Percentiles rank a stretch among this genome's conserved stretches.
phyloP scores from a whole-genome alignment of 1,140 invertebrate species.

The Polyergus mexicanus region DNA sequence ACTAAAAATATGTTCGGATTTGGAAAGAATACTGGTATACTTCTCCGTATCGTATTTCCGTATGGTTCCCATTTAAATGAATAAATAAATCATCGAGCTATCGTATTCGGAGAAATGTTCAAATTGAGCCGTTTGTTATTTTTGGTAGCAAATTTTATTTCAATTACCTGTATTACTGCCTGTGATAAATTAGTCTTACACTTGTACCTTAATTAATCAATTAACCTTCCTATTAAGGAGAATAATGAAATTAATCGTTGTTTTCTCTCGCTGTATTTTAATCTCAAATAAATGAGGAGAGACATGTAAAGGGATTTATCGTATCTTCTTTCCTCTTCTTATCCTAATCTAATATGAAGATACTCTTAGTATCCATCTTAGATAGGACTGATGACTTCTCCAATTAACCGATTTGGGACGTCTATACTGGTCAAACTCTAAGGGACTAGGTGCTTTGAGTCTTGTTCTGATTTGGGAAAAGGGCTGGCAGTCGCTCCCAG shows the following conservation, averaged over 20 bases:
- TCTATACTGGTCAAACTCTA: slow-evolving; percentile 41
- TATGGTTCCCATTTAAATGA: slow-evolving; percentile 23
- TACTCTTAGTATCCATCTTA: slow-evolving; percentile 28
- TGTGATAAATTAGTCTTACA: neutral
- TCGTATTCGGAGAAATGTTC: neutral
- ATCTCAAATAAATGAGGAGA: neutral
- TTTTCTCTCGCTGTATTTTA: neutral
- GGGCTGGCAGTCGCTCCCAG: slow-evolving; percentile 30
- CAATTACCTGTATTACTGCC: neutral
- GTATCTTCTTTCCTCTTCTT: neutral
- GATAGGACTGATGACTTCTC: slow-evolving; percentile 42
- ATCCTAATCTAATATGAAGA: neutral
- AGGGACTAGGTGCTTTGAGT: slow-evolving; percentile 65
- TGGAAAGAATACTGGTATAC: slow-evolving; percentile 11
- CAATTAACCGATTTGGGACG: slow-evolving; percentile 69
- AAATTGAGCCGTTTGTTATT: neutral
- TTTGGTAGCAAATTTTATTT: slow-evolving; percentile 1
- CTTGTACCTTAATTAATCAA: neutral
- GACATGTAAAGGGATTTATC: neutral
- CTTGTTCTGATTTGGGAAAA: slow-evolving; percentile 13
- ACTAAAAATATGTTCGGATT: slow-evolving; percentile 68
- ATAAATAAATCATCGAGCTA: slow-evolving; percentile 32
- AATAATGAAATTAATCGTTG: neutral
- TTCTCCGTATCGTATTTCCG: slow-evolving; percentile 33
- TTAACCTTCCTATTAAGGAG: neutral